These are phyloP conservation scores for Dromas ardeola DNA, from an alignment of 2,113 vertebrate genomes.

Conservation along the genomic window DNA sequence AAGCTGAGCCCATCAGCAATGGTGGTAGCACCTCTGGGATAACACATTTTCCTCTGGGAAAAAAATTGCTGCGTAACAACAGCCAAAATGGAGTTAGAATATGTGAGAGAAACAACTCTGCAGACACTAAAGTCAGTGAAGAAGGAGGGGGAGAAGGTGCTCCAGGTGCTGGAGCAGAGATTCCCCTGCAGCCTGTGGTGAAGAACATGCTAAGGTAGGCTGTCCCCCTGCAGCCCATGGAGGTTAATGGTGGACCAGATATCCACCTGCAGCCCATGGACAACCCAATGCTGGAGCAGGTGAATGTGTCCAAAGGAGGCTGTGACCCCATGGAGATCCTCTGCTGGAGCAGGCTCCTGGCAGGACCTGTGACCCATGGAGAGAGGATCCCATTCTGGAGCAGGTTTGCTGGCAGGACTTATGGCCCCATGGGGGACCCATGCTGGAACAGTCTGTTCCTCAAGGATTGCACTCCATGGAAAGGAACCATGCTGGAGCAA, in stretches of 20 bases:
- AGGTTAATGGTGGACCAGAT: background rate
- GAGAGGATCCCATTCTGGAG: background rate
- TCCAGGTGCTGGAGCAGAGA: rapidly evolving
- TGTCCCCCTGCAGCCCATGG: background rate
- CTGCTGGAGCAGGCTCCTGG: background rate
- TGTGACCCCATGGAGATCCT: rapidly evolving
- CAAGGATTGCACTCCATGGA: no score
- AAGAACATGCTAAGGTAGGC: background rate
- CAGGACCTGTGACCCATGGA: background rate
- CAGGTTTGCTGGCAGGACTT: background rate
- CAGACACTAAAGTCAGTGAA: background rate
- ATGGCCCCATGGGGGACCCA: background rate
- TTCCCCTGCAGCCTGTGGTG: background rate
- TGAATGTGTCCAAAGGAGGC: background rate
- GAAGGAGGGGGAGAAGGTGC: background rate
- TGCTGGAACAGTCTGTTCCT: background rate
- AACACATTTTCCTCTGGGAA: background rate
- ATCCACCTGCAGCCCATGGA: no score
- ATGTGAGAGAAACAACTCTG: background rate
- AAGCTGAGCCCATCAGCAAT: rapidly evolving
- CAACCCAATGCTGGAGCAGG: rapidly evolving
- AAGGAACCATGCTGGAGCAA: background rate
- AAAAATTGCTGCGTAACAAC: background rate
- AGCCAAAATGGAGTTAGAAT: background rate
- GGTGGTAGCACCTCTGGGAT: background rate